Conservation (phyloP, 2,113 vertebrate genomes). For the Malurus cyaneus region DNA sequence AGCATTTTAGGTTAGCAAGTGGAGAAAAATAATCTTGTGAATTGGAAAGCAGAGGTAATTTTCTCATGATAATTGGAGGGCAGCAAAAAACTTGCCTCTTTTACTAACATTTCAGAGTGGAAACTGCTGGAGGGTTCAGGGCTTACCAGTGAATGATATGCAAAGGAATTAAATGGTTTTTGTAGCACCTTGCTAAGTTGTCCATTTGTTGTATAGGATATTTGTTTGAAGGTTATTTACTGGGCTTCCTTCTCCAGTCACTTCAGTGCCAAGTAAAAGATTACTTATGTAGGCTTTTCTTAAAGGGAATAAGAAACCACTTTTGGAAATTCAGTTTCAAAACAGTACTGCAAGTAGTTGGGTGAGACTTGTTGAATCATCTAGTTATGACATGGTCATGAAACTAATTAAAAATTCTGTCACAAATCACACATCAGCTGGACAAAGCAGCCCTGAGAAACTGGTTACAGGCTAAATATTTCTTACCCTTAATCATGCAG, state of each 20-base stretch:
- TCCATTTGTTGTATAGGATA: neutral
- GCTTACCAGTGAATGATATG: neutral
- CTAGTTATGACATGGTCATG: neutral
- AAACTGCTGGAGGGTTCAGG: neutral
- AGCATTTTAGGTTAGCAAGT: neutral
- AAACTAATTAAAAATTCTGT: neutral
- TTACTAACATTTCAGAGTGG: neutral
- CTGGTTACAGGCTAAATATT: neutral
- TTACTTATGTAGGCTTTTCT: neutral
- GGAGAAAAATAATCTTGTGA: neutral
- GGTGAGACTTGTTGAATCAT: neutral
- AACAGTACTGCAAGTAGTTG: neutral
- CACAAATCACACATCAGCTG: neutral
- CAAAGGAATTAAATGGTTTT: neutral
- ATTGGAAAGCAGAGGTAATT: slow-evolving; percentile 6
- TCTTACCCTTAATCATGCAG: neutral
- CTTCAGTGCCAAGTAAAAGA: neutral
- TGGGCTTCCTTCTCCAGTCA: neutral
- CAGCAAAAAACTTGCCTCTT: neutral
- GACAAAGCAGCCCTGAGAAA: neutral
- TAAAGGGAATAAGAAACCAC: neutral
- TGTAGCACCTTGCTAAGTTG: neutral
- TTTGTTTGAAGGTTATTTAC: neutral
- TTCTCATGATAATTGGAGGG: neutral
- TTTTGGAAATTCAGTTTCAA: neutral